Conservation (phyloP, 2,797 vertebrate species). For the Sciurus vulgaris region DNA sequence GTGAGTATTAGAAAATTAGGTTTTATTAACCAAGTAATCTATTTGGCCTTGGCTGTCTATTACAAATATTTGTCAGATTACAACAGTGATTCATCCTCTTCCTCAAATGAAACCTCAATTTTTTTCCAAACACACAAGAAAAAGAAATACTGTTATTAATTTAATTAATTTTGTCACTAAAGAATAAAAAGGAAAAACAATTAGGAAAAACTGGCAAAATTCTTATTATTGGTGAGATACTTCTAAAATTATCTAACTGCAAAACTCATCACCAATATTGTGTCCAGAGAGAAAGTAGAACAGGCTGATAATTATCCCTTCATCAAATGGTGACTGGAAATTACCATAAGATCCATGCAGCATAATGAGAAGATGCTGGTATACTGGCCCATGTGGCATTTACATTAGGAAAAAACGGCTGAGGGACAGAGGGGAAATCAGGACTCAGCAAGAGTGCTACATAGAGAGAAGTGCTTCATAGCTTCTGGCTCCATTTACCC, state of each 20-base stretch:
- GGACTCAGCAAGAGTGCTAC: rapidly evolving
- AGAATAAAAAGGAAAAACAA: slow-evolving; percentile 50
- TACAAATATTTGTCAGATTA: not conserved
- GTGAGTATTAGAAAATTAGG: not conserved
- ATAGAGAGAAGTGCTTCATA: rapidly evolving
- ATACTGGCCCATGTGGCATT: not conserved
- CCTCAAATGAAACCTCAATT: not conserved
- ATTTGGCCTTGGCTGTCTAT: not conserved
- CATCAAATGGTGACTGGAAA: not conserved
- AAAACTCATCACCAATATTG: not conserved
- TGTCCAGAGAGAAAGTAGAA: not conserved
- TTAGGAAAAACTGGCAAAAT: not conserved
- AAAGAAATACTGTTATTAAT: not conserved
- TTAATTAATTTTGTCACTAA: slow-evolving; percentile 21
- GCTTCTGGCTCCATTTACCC: not conserved
- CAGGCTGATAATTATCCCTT: not conserved
- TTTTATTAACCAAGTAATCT: not conserved
- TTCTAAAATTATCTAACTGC: not conserved
- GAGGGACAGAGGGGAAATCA: rapidly evolving
- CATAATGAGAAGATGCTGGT: not conserved
- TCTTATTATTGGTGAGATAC: not conserved
- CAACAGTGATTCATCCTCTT: not conserved
- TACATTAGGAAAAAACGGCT: not conserved
- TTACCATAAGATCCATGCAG: not conserved
- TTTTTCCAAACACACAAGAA: not conserved